These are phyloP conservation scores for Leptinotarsa lineolata DNA, from an alignment of 1,140 invertebrate genomes.

Conservation along the genomic window DNA sequence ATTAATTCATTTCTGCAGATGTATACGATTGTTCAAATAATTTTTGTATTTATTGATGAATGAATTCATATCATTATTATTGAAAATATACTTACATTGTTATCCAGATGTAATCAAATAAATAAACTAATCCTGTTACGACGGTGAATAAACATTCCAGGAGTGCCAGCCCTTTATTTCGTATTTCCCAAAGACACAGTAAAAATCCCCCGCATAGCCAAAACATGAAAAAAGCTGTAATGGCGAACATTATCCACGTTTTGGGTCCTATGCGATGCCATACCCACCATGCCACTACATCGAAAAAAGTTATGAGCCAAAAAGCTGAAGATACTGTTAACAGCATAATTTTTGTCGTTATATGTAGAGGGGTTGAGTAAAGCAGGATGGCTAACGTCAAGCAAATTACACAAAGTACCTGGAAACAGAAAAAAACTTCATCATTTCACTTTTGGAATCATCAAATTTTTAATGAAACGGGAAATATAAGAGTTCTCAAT, in stretches of 20 bases:
- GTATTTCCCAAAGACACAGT: neutral
- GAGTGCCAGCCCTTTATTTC: neutral
- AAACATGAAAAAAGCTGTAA: constrained; percentile 6
- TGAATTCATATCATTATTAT: too few relatives aligned
- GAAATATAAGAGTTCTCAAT: too few relatives aligned
- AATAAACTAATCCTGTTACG: neutral
- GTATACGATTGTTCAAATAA: too few relatives aligned
- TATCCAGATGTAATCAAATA: constrained; percentile 8
- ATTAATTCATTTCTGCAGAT: too few relatives aligned
- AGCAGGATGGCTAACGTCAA: neutral
- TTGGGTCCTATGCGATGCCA: neutral
- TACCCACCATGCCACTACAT: neutral
- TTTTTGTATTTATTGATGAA: too few relatives aligned
- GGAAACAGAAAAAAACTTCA: neutral
- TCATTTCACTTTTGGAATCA: too few relatives aligned
- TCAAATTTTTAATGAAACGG: too few relatives aligned
- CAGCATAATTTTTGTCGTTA: neutral
- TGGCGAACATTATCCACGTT: neutral
- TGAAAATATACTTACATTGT: neutral
- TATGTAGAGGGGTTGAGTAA: neutral
- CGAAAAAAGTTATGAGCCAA: neutral
- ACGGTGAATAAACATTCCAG: neutral
- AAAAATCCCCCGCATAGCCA: constrained; percentile 12
- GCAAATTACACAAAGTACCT: neutral
- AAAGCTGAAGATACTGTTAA: constrained; percentile 5